Evolutionary conservation across 1,140 invertebrate species (phyloP).

Genomic region (Microplitis mediator): DNA sequence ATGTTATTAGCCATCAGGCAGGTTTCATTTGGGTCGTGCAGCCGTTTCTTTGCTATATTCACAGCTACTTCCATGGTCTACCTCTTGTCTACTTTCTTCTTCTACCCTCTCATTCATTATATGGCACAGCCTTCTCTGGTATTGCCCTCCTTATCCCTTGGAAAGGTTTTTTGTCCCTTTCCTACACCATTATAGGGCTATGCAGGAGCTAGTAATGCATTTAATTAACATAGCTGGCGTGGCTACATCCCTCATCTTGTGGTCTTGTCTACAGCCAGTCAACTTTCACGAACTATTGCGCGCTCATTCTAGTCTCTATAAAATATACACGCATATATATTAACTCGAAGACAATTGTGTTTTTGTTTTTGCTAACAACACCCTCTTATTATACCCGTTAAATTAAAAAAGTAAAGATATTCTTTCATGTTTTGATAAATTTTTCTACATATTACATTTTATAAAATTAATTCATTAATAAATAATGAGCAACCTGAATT

Average conservation of each 20-base stretch:
- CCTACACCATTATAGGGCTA: slow-evolving; percentile 27
- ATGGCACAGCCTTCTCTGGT: not conserved
- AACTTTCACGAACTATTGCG: slow-evolving; percentile 46
- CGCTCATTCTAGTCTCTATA: slow-evolving; percentile 15
- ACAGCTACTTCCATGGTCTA: slow-evolving; percentile 24
- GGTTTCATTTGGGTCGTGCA: slow-evolving; percentile 14
- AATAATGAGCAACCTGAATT: too few relatives aligned
- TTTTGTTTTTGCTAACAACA: not conserved
- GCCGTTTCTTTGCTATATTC: slow-evolving; percentile 12
- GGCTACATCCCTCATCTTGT: slow-evolving; percentile 36
- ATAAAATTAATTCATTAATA: too few relatives aligned
- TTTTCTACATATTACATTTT: too few relatives aligned
- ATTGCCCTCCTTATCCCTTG: slow-evolving; percentile 31
- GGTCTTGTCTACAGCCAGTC: slow-evolving; percentile 28
- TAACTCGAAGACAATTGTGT: not conserved
- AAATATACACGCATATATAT: not conserved
- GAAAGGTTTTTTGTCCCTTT: slow-evolving; percentile 32
- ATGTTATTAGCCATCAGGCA: slow-evolving; percentile 46
- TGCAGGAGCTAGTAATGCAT: slow-evolving; percentile 41
- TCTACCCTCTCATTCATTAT: slow-evolving; percentile 6
- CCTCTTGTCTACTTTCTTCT: slow-evolving; percentile 31
- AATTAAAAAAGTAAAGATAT: too few relatives aligned
- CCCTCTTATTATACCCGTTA: too few relatives aligned
- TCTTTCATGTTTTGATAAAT: too few relatives aligned
- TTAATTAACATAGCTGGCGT: slow-evolving; percentile 53